Conservation (phyloP, 2,888 invertebrate genomes). For the Drosophila birchii region DNA sequence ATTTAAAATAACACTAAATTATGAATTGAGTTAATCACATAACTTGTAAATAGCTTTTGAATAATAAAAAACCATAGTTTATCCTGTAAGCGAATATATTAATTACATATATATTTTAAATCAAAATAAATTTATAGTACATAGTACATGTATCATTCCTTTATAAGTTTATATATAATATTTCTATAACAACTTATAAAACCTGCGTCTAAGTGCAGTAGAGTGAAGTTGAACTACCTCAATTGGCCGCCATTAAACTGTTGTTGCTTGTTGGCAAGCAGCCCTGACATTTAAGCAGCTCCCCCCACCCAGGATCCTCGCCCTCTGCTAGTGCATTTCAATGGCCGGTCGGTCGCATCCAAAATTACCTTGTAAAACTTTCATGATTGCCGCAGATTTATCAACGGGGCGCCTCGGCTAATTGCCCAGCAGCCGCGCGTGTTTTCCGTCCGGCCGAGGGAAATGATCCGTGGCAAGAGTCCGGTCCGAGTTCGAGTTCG, state of each 20-base stretch:
- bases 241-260: conserved; percentile 40
- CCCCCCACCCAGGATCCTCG: neutral
- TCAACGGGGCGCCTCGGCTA: conserved; percentile 58
- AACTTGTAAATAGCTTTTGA: too few species aligned
- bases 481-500: conserved; percentile 9
- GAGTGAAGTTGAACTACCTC: conserved; percentile 57
- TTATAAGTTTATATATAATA: neutral
- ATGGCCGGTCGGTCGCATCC: conserved; percentile 20
- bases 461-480: conserved; percentile 46
- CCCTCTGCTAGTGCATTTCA: conserved; percentile 17
- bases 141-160: too few species aligned
- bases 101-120: too few species aligned
- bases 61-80: too few species aligned
- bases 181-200: neutral
- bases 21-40: neutral
- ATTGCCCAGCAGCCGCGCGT: conserved; percentile 51
- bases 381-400: conserved; percentile 69
- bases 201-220: conserved; percentile 9
- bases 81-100: too few species aligned
- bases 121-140: too few species aligned
- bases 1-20: neutral
- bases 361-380: conserved; percentile 73
- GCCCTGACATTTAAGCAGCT: conserved; percentile 62
- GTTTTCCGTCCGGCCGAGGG: conserved; percentile 48
- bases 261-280: conserved; percentile 58